A percentile compares a stretch with the other conserved stretches of the same genome.
Evolutionary conservation across 1,140 invertebrate genomes (phyloP).

Genomic region (Brachionus koreanus): DNA sequence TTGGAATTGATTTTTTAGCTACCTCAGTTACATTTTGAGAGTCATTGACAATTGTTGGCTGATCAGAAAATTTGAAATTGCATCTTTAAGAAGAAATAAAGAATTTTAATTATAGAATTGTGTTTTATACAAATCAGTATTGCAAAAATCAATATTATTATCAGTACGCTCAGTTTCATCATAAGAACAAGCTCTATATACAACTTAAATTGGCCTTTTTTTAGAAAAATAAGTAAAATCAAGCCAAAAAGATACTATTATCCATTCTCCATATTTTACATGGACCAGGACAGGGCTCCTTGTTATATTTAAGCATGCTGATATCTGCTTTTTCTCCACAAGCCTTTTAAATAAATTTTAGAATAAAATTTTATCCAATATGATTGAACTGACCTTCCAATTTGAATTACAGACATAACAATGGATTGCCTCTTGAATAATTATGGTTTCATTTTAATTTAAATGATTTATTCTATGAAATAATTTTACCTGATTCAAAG

Average conservation of each 20-base stretch:
- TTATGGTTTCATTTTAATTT: not conserved
- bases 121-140: not conserved
- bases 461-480: not conserved
- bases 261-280: not conserved
- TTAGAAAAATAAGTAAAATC: too few relatives aligned
- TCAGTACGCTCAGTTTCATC: not conserved
- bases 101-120: not conserved
- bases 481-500: not conserved
- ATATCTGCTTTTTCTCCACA: not conserved
- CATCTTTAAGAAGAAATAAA: not conserved
- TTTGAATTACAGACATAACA: constrained; percentile 19
- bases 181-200: not conserved
- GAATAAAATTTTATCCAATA: not conserved
- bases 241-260: not conserved
- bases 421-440: not conserved
- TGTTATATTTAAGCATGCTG: not conserved
- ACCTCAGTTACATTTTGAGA: not conserved
- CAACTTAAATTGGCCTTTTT: not conserved
- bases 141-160: not conserved
- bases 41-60: not conserved
- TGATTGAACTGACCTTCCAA: not conserved
- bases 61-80: not conserved
- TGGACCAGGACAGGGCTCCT: not conserved
- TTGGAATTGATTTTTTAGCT: not conserved
- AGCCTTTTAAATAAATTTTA: not conserved